Evolutionary conservation across 2,797 vertebrate genomes (phyloP).

Genomic region (Fistularia commersonii): DNA sequence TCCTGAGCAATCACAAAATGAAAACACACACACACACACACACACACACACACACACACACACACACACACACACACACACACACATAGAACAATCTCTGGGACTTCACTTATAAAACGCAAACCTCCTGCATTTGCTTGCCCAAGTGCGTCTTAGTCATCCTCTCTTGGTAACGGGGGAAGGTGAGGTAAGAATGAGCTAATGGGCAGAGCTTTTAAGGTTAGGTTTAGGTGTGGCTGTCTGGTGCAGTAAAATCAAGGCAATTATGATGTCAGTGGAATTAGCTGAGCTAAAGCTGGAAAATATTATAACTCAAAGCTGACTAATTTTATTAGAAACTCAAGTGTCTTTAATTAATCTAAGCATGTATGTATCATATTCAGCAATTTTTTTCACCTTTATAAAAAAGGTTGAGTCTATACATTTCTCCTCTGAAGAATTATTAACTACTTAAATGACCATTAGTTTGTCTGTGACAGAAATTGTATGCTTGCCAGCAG

Average conservation of each 20-base stretch:
- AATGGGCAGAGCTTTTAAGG: constrained; percentile 50
- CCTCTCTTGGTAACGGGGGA: constrained; percentile 44
- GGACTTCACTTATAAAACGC: not conserved
- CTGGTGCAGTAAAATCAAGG: constrained; percentile 20
- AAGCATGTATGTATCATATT: not conserved
- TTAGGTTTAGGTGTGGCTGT: constrained; percentile 42
- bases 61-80: constrained; percentile 19
- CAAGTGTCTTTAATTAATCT: not conserved
- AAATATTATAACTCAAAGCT: not conserved
- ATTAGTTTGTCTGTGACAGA: not conserved
- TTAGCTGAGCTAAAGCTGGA: constrained; percentile 17
- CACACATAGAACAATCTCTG: not conserved
- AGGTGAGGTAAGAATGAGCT: constrained; percentile 67
- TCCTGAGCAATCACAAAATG: too few species aligned
- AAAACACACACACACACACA: not conserved
- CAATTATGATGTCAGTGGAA: constrained; percentile 24
- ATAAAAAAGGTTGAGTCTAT: not conserved
- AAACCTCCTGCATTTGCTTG: constrained; percentile 11
- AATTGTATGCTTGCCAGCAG: constrained; percentile 9
- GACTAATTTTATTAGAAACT: not conserved
- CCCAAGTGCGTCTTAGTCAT: constrained; percentile 53
- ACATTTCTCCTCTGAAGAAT: too few species aligned
- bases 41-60: constrained; percentile 18
- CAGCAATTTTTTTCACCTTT: not conserved
- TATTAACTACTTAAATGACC: too few species aligned